Evolutionary conservation across 2,888 invertebrate species (phyloP), one percentile per base, ranked within the genome.

Genomic region (Arctia plantaginis): DNA sequence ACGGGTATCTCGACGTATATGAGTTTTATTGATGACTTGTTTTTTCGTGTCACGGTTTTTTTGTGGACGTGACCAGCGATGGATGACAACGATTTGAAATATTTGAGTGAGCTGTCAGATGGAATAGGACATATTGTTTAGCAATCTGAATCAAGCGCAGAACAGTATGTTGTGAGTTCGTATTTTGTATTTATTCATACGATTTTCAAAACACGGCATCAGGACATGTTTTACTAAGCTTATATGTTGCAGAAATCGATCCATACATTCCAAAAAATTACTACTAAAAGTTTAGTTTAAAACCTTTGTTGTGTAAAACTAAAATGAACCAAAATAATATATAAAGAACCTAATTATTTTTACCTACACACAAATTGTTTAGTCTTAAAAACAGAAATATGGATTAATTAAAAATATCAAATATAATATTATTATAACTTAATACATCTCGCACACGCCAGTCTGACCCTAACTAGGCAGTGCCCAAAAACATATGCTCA

Each of bases 21-120:
- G 59, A 69, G 73, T 69, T 75, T 78, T 77, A 82, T 79, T 79
- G 80, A 76, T 64, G 72, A 68, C 71, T 74, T 64, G 75, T 47
- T 79, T 72, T 55, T 27, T 64, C 27, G 15, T 75, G 67, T 65
- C 47, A 33, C 73, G 55, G 67, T 76, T 51, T 51, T 35, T 41
- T 23, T 69, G 59, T 68, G 75, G 66, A 74, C 72, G 68, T 66
- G 44, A 23, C 33, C 66, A 13, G 79, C 69, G 72, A 74, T 80
- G 75, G 68, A 77, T 69, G 30, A 23, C 23, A 55, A 23, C 69
- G 44, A 65, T 65, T 27, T 69, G 65, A 65, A 65, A 66, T 70
- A 41, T 73, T 41, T 47, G 44, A 47, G 33, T 27, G 20, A n/a
- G n/a, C n/a, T 69, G 51, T 30, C 59, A 20, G 23, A 51, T 69